These are phyloP conservation scores for Apotomis turbidana DNA, from an alignment of 2,888 invertebrate species.

Conservation along the genomic window DNA sequence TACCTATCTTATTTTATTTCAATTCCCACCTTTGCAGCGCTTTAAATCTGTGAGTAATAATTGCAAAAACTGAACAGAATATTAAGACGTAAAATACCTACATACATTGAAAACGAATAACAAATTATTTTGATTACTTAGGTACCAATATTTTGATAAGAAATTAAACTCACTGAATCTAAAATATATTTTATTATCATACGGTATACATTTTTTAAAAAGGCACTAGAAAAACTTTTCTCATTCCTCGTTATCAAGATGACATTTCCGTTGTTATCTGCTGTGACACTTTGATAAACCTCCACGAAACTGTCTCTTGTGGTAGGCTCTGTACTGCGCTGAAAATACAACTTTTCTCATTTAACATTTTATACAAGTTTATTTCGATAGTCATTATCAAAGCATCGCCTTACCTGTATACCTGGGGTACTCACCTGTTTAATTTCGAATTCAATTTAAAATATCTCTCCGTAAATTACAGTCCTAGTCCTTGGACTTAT, in stretches of 20 bases:
- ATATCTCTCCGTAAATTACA: slow-evolving; percentile 45
- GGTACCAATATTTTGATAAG: neutral
- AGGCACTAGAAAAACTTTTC: slow-evolving; percentile 59
- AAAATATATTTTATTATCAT: neutral
- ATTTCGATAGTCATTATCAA: slow-evolving; percentile 34
- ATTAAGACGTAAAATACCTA: no score
- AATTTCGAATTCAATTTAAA: slow-evolving; percentile 42
- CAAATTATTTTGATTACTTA: neutral
- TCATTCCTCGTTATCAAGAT: slow-evolving; percentile 62
- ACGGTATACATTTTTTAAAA: slow-evolving; percentile 45
- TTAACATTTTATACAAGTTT: slow-evolving; percentile 40
- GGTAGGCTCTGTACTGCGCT: slow-evolving; percentile 41
- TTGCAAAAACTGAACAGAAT: no score
- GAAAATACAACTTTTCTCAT: slow-evolving; percentile 46
- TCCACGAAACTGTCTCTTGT: slow-evolving; percentile 49
- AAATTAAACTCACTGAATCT: neutral
- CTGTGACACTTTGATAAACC: slow-evolving; percentile 61
- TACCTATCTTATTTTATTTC: no score
- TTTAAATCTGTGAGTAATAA: no score
- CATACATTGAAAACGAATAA: no score
- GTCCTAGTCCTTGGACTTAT: slow-evolving; percentile 51
- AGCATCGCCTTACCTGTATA: slow-evolving; percentile 15
- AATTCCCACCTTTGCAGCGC: no score
- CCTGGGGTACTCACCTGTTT: slow-evolving; percentile 34
- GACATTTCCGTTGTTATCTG: slow-evolving; percentile 63